phyloP scores from a whole-genome alignment of 2,113 vertebrate species.

The Smithornis capensis region DNA sequence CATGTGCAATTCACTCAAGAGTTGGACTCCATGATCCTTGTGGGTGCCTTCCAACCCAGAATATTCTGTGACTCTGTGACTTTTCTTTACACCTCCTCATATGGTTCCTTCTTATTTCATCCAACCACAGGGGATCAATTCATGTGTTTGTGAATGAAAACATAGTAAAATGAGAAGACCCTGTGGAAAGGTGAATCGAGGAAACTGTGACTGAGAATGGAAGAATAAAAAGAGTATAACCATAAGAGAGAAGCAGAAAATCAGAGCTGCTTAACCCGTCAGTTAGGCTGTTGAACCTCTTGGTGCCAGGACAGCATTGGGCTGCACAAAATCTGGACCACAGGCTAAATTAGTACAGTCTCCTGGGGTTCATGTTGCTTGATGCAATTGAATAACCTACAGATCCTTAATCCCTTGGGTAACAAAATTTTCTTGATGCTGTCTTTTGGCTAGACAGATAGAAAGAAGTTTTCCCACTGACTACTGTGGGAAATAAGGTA shows the following conservation, averaged over 20 bases:
- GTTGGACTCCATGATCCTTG: not conserved
- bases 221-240: not conserved
- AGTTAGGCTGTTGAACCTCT: not conserved
- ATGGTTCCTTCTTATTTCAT: not conserved
- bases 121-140: not conserved
- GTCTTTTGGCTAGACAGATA: not conserved
- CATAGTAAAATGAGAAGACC: not conserved
- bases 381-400: not conserved
- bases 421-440: not conserved
- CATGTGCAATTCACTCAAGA: not conserved
- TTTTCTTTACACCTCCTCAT: not conserved
- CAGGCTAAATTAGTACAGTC: not conserved
- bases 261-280: not conserved
- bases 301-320: fast-evolving
- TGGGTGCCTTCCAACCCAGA: not conserved
- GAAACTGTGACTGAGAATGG: not conserved
- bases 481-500: not conserved
- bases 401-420: not conserved
- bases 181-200: not conserved
- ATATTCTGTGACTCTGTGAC: not conserved
- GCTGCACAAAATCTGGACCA: not conserved
- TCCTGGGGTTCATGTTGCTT: not conserved
- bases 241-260: fast-evolving
- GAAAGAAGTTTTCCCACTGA: not conserved
- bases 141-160: not conserved